Base-by-base conservation (phyloP, 2,888 invertebrate genomes). In the Brenthis hecate region DNA sequence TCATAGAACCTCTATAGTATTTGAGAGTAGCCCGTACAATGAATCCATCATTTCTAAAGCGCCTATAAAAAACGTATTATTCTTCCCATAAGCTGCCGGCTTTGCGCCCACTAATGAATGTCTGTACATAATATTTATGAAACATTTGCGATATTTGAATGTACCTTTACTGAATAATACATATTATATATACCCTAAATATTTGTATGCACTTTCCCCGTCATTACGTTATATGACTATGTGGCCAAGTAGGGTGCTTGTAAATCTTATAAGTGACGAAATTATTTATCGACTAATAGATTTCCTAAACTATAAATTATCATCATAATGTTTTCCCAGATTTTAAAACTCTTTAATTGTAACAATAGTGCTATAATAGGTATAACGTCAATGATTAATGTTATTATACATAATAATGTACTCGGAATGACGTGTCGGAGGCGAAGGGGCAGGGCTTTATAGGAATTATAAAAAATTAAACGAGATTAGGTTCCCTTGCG, bases 11-110 rank as follows among this genome's bases (percentile, higher is more conserved):
- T 70, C 66, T 43, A 66, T 66, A 77, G 80, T 71, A 77, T 80
- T 81, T 76, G 80, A 80, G 78, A 76, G 72, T 79, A 78, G 76
- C 71, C 72, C 60, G 76, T 73, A 74, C 72, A 78, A 47, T 13
- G 11, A 70, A 57, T 36, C 28, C n/a, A 16, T 66, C 50, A 60
- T 13, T 58, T 8, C 14, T 60, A 50, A 16, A 50, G 36, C 36
- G 36, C 36, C 28, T n/a, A 13, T 50, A 14, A 16, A 60, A 60
- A 14, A 13, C 23, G 28, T 28, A 28, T 28, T 28, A 28, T 11
- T 23, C 14, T 60, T 13, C 28, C 32, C 28, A 13, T 50, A 32
- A 60, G 48, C 6, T 48, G 47, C 32, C 8, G 6, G 14, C 28
- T 28, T 28, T 28, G 28, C 14, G 32, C 60, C 50, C n/a, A 50